These are phyloP conservation scores for Galaxea fascicularis DNA, from an alignment of 92 coral and sea anemone genomes.

Conservation along the genomic window DNA sequence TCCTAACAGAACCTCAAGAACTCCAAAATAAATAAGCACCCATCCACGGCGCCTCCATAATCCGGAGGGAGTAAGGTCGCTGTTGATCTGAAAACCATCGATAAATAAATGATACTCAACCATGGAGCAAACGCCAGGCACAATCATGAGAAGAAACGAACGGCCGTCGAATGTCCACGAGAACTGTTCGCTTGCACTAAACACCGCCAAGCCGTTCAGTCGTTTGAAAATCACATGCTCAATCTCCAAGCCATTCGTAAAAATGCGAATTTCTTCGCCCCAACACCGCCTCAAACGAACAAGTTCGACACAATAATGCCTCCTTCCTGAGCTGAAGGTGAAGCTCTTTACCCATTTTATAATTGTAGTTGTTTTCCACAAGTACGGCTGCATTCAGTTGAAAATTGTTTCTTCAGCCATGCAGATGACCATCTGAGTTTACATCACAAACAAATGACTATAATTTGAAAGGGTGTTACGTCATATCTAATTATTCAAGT, in stretches of 20 bases:
- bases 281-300: constrained; percentile 38
- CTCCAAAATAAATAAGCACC: constrained; percentile 35
- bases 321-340: constrained; percentile 17
- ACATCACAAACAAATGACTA: too few relatives aligned
- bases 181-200: constrained; percentile 22
- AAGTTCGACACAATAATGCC: constrained; percentile 43
- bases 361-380: constrained; percentile 34
- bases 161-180: constrained; percentile 47
- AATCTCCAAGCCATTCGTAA: constrained; percentile 46
- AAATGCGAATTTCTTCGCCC: constrained; percentile 42
- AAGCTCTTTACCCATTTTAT: constrained; percentile 41
- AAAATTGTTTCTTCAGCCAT: background rate
- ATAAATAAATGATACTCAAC: constrained; percentile 56
- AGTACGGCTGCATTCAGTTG: constrained; percentile 6
- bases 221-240: constrained; percentile 31
- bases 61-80: constrained; percentile 11
- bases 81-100: constrained; percentile 48
- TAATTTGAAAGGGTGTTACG: too few relatives aligned
- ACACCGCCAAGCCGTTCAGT: constrained; percentile 42
- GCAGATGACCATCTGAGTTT: too few relatives aligned
- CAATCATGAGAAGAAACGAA: constrained; percentile 41
- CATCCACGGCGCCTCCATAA: constrained; percentile 61
- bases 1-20: constrained; percentile 41
- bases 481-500: too few relatives aligned
- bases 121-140: constrained; percentile 33